These are phyloP conservation scores for Drosophila algonquin DNA, from an alignment of 2,888 invertebrate genomes.

Conservation along the genomic window DNA sequence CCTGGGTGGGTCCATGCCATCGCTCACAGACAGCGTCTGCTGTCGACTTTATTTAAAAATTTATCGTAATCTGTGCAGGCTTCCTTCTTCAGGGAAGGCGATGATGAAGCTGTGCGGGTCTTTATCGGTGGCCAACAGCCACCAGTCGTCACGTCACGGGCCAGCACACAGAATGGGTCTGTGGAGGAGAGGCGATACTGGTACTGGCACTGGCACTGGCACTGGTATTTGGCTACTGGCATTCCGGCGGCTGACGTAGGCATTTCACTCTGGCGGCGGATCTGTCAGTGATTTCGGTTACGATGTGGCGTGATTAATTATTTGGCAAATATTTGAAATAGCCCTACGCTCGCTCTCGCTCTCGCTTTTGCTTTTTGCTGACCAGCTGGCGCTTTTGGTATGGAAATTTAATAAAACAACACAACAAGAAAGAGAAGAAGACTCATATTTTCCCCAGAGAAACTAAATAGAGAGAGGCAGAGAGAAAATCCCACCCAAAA, in stretches of 20 bases:
- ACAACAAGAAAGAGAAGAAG: slow-evolving; percentile 7
- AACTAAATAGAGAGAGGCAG: slow-evolving; percentile 12
- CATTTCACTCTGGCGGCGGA: slow-evolving; percentile 11
- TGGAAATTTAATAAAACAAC: slow-evolving; percentile 13
- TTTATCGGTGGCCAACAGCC: slow-evolving; percentile 61
- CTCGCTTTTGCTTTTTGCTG: not conserved
- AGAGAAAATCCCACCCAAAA: slow-evolving; percentile 3
- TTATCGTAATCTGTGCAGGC: slow-evolving; percentile 55
- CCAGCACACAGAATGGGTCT: not conserved
- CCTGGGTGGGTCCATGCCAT: slow-evolving; percentile 6
- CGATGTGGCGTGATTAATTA: slow-evolving; percentile 76
- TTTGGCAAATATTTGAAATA: slow-evolving; percentile 72
- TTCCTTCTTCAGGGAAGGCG: not conserved
- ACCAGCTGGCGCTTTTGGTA: slow-evolving; percentile 11
- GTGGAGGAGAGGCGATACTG: not conserved
- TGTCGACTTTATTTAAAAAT: slow-evolving; percentile 70
- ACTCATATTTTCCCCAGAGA: slow-evolving; percentile 1
- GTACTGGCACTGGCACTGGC: slow-evolving; percentile 1
- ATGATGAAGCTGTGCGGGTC: slow-evolving; percentile 38
- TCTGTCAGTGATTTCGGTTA: slow-evolving; percentile 34
- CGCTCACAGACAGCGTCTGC: slow-evolving; percentile 43
- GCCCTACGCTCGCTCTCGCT: not conserved
- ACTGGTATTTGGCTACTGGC: slow-evolving; percentile 1
- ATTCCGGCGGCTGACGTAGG: slow-evolving; percentile 9
- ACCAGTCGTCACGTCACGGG: not conserved